These are phyloP conservation scores for Gobio occitaniae DNA, from an alignment of 2,797 vertebrate genomes.

Conservation along the genomic window DNA sequence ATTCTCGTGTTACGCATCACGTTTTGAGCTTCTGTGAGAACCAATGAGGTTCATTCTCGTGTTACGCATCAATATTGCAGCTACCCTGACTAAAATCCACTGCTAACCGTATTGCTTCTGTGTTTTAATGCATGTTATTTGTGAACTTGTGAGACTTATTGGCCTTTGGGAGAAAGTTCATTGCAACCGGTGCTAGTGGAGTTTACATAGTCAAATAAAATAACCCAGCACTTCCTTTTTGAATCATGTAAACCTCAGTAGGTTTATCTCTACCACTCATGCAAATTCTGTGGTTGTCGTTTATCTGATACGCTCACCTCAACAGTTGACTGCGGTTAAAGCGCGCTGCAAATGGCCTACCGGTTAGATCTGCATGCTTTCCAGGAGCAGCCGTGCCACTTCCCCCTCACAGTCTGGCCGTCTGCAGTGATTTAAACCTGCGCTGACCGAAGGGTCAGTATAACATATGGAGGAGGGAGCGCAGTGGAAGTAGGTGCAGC, in stretches of 20 bases:
- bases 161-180: background rate
- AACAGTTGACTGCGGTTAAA: slow-evolving; percentile 41
- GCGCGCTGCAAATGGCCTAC: slow-evolving; percentile 23
- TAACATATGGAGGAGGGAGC: background rate
- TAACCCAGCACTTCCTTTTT: slow-evolving; percentile 17
- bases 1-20: no score
- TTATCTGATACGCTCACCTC: slow-evolving; percentile 39
- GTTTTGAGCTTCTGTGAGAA: no score
- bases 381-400: slow-evolving; percentile 27
- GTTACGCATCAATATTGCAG: background rate
- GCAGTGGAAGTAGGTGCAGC: background rate
- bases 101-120: background rate
- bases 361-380: slow-evolving; percentile 46
- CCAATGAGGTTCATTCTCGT: no score
- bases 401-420: background rate
- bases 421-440: slow-evolving; percentile 34
- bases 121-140: background rate
- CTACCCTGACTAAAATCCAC: background rate
- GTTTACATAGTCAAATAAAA: slow-evolving; percentile 4
- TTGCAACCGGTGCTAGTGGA: background rate
- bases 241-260: slow-evolving; percentile 18
- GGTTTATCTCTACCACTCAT: slow-evolving; percentile 26
- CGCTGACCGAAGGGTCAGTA: slow-evolving; percentile 1
- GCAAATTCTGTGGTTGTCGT: slow-evolving; percentile 43
- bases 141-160: background rate